Evolutionary conservation across 2,113 vertebrate genomes (phyloP), one percentile per base, ranked within the genome.

Genomic region (Globicephala melas): DNA sequence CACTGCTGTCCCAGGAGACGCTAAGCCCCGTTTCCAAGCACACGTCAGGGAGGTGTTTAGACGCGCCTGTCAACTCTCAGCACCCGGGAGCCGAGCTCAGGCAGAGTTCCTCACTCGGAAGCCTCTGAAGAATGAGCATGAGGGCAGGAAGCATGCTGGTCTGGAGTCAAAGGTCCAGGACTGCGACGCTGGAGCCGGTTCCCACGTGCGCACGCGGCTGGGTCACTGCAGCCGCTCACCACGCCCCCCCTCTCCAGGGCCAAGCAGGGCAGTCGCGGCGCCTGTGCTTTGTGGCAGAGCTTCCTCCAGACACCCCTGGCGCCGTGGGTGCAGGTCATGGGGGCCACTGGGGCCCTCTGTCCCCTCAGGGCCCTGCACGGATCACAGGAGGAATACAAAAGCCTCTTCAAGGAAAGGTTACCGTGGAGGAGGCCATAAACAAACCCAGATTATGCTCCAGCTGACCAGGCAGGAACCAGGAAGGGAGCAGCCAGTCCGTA

Each of bases 301-400:
- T 2, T 50, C n/a, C 70, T 12, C n/a, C 36, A 23, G 89, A 20
- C 12, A 14, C 70, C 9, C 53, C 26, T 6, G 21, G 26, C 1
- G 20, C 84, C 2, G 0, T 14, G 86, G 31, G 47, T 7, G 8
- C 65, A 47, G 90, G 92, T 41, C 62, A 7, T 8, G 14, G 71
- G 58, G 68, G 26, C 89, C 83, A 8, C 62, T 0, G 65, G 47
- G 81, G 91, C 79, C n/a, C 70, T 31, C 58, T 65, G 89, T 86
- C 68, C 89, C 79, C 63, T 20, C 8, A 21, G 80, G 82, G 89
- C 85, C 77, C 67, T 38, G 28, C 85, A 95, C 0, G 93, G 97
- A 96, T 97, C 96, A 97, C 4, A n/a, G 93, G 83, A 86, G 73
- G 47, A 96, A 95, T 3, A 97, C 96, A 97, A 95, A 98, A 83